Conservation (phyloP, 1,140 invertebrate species). For the Dinoponera quadriceps region DNA sequence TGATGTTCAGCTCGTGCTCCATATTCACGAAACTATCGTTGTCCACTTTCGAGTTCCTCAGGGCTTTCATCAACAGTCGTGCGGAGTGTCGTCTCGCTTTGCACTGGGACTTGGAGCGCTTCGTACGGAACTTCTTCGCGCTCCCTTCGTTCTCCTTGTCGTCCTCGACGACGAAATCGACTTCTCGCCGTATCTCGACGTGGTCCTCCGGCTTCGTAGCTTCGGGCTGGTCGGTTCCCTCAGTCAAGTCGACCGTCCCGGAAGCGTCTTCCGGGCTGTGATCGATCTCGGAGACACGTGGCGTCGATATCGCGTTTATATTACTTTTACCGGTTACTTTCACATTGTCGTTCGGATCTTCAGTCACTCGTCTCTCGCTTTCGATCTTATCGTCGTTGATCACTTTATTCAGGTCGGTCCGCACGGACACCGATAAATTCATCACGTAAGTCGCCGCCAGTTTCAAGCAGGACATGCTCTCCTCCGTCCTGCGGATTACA, state of each 20-base stretch:
- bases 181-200: not conserved
- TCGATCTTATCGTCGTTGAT: not conserved
- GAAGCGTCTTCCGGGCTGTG: not conserved
- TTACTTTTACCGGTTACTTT: not conserved
- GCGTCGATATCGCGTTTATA: not conserved
- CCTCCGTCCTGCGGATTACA: not conserved
- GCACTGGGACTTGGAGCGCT: not conserved
- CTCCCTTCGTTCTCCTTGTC: slow-evolving; percentile 49
- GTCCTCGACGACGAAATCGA: not conserved
- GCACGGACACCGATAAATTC: slow-evolving; percentile 15
- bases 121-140: not conserved
- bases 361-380: not conserved
- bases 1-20: slow-evolving; percentile 54
- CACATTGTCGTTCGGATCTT: not conserved
- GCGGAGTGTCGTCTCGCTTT: not conserved
- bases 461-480: slow-evolving; percentile 21
- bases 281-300: not conserved
- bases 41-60: not conserved
- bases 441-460: not conserved
- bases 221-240: not conserved
- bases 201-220: not conserved
- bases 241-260: not conserved
- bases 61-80: not conserved
- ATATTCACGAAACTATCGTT: slow-evolving; percentile 62
- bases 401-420: not conserved